Percentiles rank a stretch among this genome's conserved stretches.
Evolutionary conservation across 2,113 vertebrate species (phyloP).

Genomic region (Mastomys natalensis): DNA sequence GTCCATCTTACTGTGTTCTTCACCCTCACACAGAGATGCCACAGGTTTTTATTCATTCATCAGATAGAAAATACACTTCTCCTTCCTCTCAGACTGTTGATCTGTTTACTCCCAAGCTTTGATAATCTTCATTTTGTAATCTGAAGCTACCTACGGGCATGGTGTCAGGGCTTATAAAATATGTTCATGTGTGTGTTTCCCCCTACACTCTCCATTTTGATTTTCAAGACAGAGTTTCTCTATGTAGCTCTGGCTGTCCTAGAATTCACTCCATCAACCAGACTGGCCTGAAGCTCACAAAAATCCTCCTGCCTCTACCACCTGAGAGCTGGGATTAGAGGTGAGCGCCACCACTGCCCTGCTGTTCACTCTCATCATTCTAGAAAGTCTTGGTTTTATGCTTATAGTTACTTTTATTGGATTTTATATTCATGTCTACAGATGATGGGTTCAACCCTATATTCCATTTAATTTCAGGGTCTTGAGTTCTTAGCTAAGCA

Average conservation of each 20-base stretch:
- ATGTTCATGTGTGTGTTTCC: neutral
- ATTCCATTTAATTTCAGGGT: conserved; percentile 60
- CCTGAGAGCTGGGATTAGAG: neutral
- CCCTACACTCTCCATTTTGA: neutral
- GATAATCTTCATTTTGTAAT: neutral
- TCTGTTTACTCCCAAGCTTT: neutral
- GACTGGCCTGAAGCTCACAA: neutral
- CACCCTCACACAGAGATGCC: conserved; percentile 9
- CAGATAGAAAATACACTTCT: conserved; percentile 31
- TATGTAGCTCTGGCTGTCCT: neutral
- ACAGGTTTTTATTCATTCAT: conserved; percentile 8
- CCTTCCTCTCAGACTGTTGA: neutral
- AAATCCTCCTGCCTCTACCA: neutral
- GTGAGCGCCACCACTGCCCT: too few species aligned
- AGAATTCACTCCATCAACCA: neutral
- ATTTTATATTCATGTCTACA: conserved; percentile 40
- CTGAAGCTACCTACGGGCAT: neutral
- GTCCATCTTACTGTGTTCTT: neutral
- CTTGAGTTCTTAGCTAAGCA: neutral
- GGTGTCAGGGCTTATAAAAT: neutral
- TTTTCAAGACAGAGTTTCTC: neutral
- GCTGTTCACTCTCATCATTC: conserved; percentile 13
- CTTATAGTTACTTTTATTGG: conserved; percentile 6
- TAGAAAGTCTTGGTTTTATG: neutral
- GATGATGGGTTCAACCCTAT: neutral